Conservation (phyloP, 2,888 invertebrate genomes). For the Thera britannica region DNA sequence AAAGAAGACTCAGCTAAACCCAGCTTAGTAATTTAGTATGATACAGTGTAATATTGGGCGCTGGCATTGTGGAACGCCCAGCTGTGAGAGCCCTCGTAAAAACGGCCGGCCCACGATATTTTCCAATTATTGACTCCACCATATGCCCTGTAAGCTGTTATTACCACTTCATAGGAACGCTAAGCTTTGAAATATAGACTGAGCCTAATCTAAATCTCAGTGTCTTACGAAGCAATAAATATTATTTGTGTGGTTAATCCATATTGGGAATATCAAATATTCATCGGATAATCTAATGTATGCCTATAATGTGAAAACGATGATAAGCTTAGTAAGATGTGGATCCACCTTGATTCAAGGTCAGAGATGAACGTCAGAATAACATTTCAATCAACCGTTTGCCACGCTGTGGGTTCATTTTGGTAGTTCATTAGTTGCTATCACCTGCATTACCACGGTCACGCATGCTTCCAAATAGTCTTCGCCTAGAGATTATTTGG, state of each 20-base stretch:
- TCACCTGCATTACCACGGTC: no score
- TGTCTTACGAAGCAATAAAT: constrained; percentile 33
- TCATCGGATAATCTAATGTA: constrained; percentile 24
- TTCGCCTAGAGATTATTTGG: no score
- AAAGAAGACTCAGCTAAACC: constrained; percentile 10
- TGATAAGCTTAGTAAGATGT: not conserved
- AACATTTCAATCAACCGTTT: no score
- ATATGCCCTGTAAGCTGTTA: constrained; percentile 48
- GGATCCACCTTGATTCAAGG: not conserved
- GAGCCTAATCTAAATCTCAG: constrained; percentile 27
- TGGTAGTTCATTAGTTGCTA: no score
- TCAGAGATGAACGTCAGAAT: not conserved
- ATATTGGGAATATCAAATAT: constrained; percentile 33
- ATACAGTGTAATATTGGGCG: constrained; percentile 44
- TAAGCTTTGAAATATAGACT: constrained; percentile 36
- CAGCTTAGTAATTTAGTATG: constrained; percentile 33
- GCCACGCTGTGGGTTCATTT: no score
- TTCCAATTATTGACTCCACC: constrained; percentile 58
- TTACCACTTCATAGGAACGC: constrained; percentile 48
- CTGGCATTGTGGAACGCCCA: constrained; percentile 43
- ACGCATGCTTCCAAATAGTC: no score
- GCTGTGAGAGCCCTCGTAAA: constrained; percentile 52
- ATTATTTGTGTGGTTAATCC: constrained; percentile 34
- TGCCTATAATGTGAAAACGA: constrained; percentile 6
- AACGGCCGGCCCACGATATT: constrained; percentile 50